Evolutionary conservation across 1,140 invertebrate genomes (phyloP), one percentile per base, ranked within the genome.

Genomic region (Reticulitermes speratus): DNA sequence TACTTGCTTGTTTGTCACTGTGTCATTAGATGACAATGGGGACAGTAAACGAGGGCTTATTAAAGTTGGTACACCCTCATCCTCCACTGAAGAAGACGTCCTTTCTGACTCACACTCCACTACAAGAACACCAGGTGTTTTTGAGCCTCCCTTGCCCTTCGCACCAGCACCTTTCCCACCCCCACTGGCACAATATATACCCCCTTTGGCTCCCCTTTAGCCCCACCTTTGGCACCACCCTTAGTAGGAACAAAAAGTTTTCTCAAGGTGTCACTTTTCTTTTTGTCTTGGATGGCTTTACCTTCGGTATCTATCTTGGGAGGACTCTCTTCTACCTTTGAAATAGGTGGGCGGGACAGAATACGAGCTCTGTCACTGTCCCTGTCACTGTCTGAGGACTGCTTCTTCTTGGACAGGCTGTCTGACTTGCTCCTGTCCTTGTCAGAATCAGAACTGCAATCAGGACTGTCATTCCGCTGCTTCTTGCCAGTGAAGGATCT

Each of bases 251-350:
- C 93, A 89, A 96, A 96, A 23, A 96, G 89, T 88, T 94, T 95
- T 7, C 94, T 91, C 45, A 96, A 88, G 0, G 95, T 95, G 87
- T 93, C 93, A 87, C 91, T 95, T 89, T 96, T 96, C 89, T 95
- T 96, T 87, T 95, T 95, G 89, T 96, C 94, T 86, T 94, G 92
- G 0, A 94, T 91, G 19, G 92, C 92, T 7, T 91, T 91, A 38
- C 92, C 91, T 75, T 94, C 93, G 38, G 93, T 91, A 87, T 93
- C 93, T 44, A 92, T 87, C 87, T 93, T 94, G 19, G 92, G 91
- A 11, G 92, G 92, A 86, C 91, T 89, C 87, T 92, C 91, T 85
- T 89, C 90, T 85, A 87, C 89, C 87, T 88, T 88, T 88, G 89
- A 48, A 16, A 55, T 16, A 55, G 86, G 45, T 65, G 59, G 82